Evolutionary conservation across 2,797 vertebrate genomes (phyloP), one percentile per base, ranked within the genome.

Genomic region (Hyperoplus immaculatus): DNA sequence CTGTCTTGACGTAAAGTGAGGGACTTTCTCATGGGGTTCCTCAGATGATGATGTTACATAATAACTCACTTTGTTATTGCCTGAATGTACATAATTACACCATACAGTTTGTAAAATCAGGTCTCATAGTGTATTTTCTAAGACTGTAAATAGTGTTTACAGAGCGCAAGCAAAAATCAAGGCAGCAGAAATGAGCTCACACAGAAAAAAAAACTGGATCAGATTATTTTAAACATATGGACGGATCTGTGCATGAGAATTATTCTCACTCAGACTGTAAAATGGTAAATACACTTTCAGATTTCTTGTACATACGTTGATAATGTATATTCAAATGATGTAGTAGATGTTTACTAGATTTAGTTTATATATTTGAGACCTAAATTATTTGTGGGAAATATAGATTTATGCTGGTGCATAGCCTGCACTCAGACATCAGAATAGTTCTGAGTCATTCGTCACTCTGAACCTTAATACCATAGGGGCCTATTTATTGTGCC

Each of bases 121-220:
- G 80, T 90, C 78, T 83, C 15, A 60, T 77, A 80, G 79, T 87
- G 72, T 89, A 57, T 89, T 90, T 90, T 90, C 76, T 84, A 87
- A 72, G 83, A 78, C 82, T 94, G 93, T 93, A 93, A 90, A 93
- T 92, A 92, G 76, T 93, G 95, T 96, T 95, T 94, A 95, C 95
- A 93, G 84, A 91, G 90, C 92, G 85, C 93, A 93, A 83, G 88
- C 84, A 95, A 93, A 94, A 92, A 93, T 94, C 89, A 92, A 92
- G 87, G 91, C 94, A 95, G 94, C 94, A 93, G 81, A 92, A 91
- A 85, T 77, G 94, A 90, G 92, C 86, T 93, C 70, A 77, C 69
- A 83, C 63, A 82, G 65, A 90, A 88, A 29, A 29, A 29, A 29
- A 29, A 96, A 96, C 95, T 97, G 96, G 95, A 96, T 92, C 81